phyloP scores from a whole-genome alignment of 37 sponge, comb jelly and placozoan species.

The Beroe forskalii region DNA sequence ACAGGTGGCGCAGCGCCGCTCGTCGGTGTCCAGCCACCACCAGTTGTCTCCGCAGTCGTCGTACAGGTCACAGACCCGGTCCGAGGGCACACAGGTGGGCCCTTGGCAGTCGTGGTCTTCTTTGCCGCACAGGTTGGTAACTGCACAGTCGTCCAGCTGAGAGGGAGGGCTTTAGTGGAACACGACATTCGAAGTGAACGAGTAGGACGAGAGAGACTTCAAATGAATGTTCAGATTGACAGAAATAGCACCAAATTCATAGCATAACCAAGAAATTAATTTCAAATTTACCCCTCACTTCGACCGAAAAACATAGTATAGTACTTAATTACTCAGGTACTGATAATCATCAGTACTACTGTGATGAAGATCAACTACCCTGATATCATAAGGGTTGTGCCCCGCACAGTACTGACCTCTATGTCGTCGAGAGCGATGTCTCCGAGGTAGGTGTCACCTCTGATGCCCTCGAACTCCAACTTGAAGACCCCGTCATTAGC shows the following conservation, averaged over 20 bases:
- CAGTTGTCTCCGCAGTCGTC: constrained; percentile 64
- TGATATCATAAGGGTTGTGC: too few relatives aligned
- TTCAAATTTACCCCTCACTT: too few relatives aligned
- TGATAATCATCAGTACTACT: too few relatives aligned
- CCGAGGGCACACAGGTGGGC: constrained; percentile 51
- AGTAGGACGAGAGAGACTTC: too few relatives aligned
- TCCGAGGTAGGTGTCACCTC: constrained; percentile 38
- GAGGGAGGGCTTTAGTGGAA: background rate
- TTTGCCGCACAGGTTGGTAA: constrained; percentile 13
- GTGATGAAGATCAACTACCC: too few relatives aligned
- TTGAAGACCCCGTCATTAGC: constrained; percentile 32
- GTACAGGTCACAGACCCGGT: constrained; percentile 61
- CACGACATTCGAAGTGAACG: too few relatives aligned
- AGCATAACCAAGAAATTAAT: too few relatives aligned
- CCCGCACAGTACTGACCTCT: too few relatives aligned
- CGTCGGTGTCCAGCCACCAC: constrained; percentile 66
- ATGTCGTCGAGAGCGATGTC: constrained; percentile 69
- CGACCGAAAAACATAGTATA: too few relatives aligned
- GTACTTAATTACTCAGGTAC: too few relatives aligned
- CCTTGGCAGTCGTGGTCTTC: constrained; percentile 59
- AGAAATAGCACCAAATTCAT: too few relatives aligned
- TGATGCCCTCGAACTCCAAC: constrained; percentile 65
- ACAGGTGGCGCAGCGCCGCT: constrained; percentile 55
- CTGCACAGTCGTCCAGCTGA: constrained; percentile 59
- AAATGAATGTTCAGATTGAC: too few relatives aligned